Conservation (phyloP, 2,888 invertebrate genomes). For the Lutraria lutraria region DNA sequence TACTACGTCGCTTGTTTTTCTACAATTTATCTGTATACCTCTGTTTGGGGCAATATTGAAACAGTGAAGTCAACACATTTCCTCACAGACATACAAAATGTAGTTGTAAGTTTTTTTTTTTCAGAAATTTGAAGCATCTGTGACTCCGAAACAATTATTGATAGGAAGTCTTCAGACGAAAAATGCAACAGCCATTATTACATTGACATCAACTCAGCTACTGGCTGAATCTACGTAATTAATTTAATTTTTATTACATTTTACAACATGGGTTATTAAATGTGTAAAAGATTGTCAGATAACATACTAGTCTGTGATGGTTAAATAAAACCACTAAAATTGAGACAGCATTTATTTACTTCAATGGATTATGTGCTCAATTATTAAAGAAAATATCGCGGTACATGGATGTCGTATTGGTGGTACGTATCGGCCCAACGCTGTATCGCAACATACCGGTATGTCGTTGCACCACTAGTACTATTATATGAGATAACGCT, state of each 20-base stretch:
- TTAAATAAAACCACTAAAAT: too few species aligned
- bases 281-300: background rate
- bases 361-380: too few species aligned
- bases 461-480: too few species aligned
- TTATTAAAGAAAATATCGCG: too few species aligned
- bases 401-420: too few species aligned
- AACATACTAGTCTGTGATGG: too few species aligned
- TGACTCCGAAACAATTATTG: background rate
- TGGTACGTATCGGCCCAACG: too few species aligned
- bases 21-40: background rate
- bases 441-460: too few species aligned
- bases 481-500: too few species aligned
- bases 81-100: background rate
- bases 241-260: background rate
- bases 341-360: background rate
- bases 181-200: background rate
- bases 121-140: conserved; percentile 42
- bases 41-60: background rate
- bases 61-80: background rate
- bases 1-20: background rate
- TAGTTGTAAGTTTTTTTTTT: background rate
- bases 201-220: background rate
- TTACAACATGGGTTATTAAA: background rate
- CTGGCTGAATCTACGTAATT: conserved; percentile 16
- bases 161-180: background rate